Base-by-base conservation (phyloP, 2,797 vertebrate genomes). In the Hoplostethus atlanticus region DNA sequence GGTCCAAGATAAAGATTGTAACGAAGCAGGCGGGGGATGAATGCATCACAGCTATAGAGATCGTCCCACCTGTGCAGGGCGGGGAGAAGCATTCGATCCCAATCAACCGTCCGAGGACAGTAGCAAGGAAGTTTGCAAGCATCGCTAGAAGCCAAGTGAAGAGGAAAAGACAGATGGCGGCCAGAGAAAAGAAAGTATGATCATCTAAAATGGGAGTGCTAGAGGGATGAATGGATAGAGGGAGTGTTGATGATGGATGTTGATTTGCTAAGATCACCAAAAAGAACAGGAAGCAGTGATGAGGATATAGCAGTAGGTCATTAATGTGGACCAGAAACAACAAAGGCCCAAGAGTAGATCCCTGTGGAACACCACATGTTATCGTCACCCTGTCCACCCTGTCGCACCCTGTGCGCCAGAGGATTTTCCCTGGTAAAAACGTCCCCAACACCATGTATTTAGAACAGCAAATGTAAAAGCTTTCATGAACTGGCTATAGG, bases 1-100 rank as follows among this genome's bases (percentile, higher is more conserved):
- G 97, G 98, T 98, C 98, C 74, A 99, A 99, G 92, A 98, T 99
- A 59, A 99, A 99, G 94, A 99, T 99, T 0, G 97, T 99, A 58
- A 99, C 98, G 1, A 99, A 99, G 89, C 97, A 98, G 92, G 87
- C 95, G 0, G 98, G 98, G 61, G 96, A 95, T 0, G 98, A 99
- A 82, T 99, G 98, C 54, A 97, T 99, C 87, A 99, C 98, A 0
- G 98, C 97, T 25, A 97, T 99, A 0, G 98, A 99, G 94, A 98
- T 99, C 0, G 95, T 98, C 42, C 96, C 97, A 0, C 96, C 96
- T 9, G 95, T 96, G 6, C 91, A 95, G 10, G 94, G 96, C 44
- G 92, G 95, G 1, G 95, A 96, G 42, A 94, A 95, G 0, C 96
- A 95, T 5, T 95, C 95, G 0, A 93, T 96, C 78, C 93, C 96